Evolutionary conservation across 1,140 invertebrate genomes (phyloP).

Genomic region (Hyposmocoma kahamanoa): DNA sequence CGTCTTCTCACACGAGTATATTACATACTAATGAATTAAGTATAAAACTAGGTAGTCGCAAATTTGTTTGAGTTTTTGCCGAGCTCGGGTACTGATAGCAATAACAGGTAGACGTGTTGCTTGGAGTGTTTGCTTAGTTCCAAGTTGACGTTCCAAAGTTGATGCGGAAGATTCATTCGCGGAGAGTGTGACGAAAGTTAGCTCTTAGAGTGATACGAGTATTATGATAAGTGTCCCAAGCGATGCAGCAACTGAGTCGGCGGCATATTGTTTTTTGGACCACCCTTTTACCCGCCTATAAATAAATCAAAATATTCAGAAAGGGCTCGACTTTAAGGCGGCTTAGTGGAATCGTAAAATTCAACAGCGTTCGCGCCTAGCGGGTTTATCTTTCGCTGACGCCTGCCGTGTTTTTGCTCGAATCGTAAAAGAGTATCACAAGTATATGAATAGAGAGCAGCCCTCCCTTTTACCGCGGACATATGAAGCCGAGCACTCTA

Average conservation of each 20-base stretch:
- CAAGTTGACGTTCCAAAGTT: neutral
- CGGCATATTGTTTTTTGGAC: slow-evolving; percentile 62
- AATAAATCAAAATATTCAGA: slow-evolving; percentile 74
- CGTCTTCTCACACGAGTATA: slow-evolving; percentile 54
- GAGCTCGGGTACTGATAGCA: slow-evolving; percentile 14
- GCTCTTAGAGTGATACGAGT: slow-evolving; percentile 19
- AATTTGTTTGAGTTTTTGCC: slow-evolving; percentile 44
- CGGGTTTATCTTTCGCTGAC: slow-evolving; percentile 58
- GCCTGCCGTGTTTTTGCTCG: slow-evolving; percentile 54
- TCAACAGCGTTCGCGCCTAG: slow-evolving; percentile 61
- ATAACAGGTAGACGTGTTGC: neutral
- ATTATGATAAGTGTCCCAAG: slow-evolving; percentile 33
- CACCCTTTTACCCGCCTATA: slow-evolving; percentile 67
- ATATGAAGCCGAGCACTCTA: slow-evolving; percentile 46
- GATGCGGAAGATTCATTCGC: neutral
- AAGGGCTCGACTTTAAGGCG: slow-evolving; percentile 69
- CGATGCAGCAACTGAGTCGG: slow-evolving; percentile 36
- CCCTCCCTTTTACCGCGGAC: slow-evolving; percentile 50
- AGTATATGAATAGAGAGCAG: slow-evolving; percentile 61
- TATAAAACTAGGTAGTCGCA: slow-evolving; percentile 46
- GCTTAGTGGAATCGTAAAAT: slow-evolving; percentile 72
- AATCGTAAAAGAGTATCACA: slow-evolving; percentile 64
- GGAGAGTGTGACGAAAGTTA: neutral
- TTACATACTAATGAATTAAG: slow-evolving; percentile 61
- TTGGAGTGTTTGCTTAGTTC: neutral